phyloP scores from a whole-genome alignment of 2,797 vertebrate species.

The Pristis pectinata region DNA sequence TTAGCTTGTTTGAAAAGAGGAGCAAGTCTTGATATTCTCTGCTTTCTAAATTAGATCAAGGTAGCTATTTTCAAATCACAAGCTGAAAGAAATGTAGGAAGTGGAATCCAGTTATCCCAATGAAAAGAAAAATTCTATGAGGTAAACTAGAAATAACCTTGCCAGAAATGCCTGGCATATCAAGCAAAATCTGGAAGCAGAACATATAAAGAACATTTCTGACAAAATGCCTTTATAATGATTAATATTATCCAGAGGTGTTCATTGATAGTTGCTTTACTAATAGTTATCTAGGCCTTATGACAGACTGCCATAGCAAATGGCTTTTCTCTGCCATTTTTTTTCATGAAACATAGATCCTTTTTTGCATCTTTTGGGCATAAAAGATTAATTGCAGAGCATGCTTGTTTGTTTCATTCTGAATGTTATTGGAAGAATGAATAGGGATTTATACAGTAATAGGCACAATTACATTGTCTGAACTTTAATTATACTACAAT shows the following conservation, averaged over 20 bases:
- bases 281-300: background rate
- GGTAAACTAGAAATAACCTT: background rate
- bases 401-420: no score
- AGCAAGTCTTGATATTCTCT: background rate
- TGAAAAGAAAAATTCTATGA: background rate
- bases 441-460: no score
- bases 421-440: no score
- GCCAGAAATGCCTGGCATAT: background rate
- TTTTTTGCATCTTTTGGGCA: background rate
- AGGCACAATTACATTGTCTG: no score
- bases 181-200: background rate
- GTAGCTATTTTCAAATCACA: no score
- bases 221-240: background rate
- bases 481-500: no score
- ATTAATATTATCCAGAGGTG: background rate
- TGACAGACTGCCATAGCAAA: background rate
- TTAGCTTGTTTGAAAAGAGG: background rate
- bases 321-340: background rate
- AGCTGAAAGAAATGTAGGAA: background rate
- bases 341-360: no score
- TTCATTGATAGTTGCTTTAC: background rate
- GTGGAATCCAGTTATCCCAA: background rate
- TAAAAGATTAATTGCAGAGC: background rate
- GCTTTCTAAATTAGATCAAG: background rate
- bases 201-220: background rate